These are phyloP conservation scores for Dreissena rostriformis DNA, from an alignment of 1,140 invertebrate species.

Conservation along the genomic window DNA sequence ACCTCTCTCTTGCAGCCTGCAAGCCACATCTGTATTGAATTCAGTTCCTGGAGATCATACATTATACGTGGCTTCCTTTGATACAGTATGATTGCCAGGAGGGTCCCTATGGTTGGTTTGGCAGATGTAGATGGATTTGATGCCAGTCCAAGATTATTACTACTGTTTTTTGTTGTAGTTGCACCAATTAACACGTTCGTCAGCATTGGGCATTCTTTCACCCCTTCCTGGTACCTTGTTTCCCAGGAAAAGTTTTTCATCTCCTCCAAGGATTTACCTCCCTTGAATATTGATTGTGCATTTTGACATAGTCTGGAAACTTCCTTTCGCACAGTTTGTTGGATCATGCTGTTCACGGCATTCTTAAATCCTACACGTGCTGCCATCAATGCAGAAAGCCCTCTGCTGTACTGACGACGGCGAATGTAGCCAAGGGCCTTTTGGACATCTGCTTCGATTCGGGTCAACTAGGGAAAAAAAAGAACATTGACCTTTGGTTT, in stretches of 20 bases:
- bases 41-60: slow-evolving; percentile 35
- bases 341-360: background rate
- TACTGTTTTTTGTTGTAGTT: background rate
- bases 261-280: background rate
- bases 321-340: slow-evolving; percentile 16
- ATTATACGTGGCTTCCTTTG: slow-evolving; percentile 2
- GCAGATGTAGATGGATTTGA: too few relatives aligned
- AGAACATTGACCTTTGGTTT: too few relatives aligned
- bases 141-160: background rate
- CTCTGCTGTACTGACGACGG: background rate
- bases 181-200: slow-evolving; percentile 15
- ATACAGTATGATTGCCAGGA: slow-evolving; percentile 6
- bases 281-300: slow-evolving; percentile 3
- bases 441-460: slow-evolving; percentile 9
- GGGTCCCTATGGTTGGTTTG: slow-evolving; percentile 13
- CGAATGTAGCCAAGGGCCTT: background rate
- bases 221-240: background rate
- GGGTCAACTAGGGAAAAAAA: background rate
- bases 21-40: slow-evolving; percentile 37
- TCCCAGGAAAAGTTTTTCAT: slow-evolving; percentile 14
- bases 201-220: background rate
- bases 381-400: slow-evolving; percentile 2
- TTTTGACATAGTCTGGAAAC: background rate
- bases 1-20: slow-evolving; percentile 39
- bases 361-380: slow-evolving; percentile 4